Evolutionary conservation across 2,797 vertebrate genomes (phyloP), one percentile per base, ranked within the genome.

Genomic region (Rhodeus uyekii): DNA sequence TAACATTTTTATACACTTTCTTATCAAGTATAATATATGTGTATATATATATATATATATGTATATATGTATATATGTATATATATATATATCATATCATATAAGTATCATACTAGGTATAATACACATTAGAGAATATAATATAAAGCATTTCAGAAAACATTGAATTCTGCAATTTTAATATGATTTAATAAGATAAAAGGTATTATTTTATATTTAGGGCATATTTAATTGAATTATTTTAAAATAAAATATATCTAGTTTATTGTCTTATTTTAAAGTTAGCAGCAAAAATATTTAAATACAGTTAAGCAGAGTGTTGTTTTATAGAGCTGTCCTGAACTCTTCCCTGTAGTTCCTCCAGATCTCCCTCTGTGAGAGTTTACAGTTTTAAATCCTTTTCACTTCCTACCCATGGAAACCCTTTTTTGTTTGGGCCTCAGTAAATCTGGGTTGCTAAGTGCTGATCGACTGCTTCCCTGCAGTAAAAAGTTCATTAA

Each of bases 401-500:
- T 77, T 83, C 24, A 86, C 86, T 84, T 88, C 83, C 85, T 69
- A 78, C 79, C 85, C 80, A 74, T 83, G 74, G 83, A 63, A 88
- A 86, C 84, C 72, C 60, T 38, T n/a, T n/a, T 83, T 79, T 83
- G 87, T 89, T 83, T 81, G 79, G 82, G 76, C 58, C 55, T 82
- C 16, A 48, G 82, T 63, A 79, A 77, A 58, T 53, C 42, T 53
- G 34, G 84, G 87, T 87, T 85, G 83, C 84, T 83, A 87, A 83
- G 87, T 61, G 61, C 64, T 81, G 46, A 78, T 83, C 78, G 22
- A 55, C 71, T 72, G 61, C 36, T 73, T 78, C 69, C 65, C 36
- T 83, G 58, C 82, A 32, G 68, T 83, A 78, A 79, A 85, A 55
- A 63, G 83, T 60, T 80, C 76, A 85, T 84, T 88, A 87, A 87